Base-by-base conservation (phyloP, 2,113 vertebrate genomes). In the Anarrhichthys ocellatus region DNA sequence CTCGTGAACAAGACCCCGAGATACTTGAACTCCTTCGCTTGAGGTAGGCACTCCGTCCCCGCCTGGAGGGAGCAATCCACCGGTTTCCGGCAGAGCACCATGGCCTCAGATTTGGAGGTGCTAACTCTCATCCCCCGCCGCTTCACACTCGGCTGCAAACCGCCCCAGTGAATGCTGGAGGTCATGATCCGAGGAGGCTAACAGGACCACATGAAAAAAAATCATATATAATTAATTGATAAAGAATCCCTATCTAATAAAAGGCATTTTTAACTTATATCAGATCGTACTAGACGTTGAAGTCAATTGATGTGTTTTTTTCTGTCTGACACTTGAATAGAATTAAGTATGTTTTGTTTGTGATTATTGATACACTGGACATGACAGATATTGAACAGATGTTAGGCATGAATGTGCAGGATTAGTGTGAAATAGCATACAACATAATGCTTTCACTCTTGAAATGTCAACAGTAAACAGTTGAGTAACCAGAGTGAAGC, bases 381-480 rank as follows among this genome's bases (percentile, higher is more conserved):
- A 24, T 2, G 5, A 2, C 24, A 22, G 24, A n/a, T 24, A 65
- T 40, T 54, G 7, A 27, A 61, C 6, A 80, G 18, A 6, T 38
- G 2, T 66, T n/a, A 5, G 0, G 10, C 0, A 0, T 62, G 8
- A 32, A 2, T 36, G 18, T 36, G 15, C 20, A 66, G n/a, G 24
- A 42, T 66, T 50, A 64, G 11, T 44, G 44, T n/a, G 14, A 66
- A 73, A 62, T 59, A 32, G 0, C 13, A 65, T 9, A 13, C 29
- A 3, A 32, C 14, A 68, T 27, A 32, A 75, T 63, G 7, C 64
- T 85, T 80, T 80, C 76, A 73, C 22, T 82, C 5, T 76, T 11
- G 36, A 84, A 86, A 79, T 75, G 11, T 87, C 44, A 87, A 77
- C 71, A 71, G 54, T 65, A 9, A 78, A 66, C 27, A 46, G 14